Percentiles rank a stretch among this genome's conserved stretches.
phyloP scores from a whole-genome alignment of 2,888 invertebrate genomes.

The Anodontia alba region DNA sequence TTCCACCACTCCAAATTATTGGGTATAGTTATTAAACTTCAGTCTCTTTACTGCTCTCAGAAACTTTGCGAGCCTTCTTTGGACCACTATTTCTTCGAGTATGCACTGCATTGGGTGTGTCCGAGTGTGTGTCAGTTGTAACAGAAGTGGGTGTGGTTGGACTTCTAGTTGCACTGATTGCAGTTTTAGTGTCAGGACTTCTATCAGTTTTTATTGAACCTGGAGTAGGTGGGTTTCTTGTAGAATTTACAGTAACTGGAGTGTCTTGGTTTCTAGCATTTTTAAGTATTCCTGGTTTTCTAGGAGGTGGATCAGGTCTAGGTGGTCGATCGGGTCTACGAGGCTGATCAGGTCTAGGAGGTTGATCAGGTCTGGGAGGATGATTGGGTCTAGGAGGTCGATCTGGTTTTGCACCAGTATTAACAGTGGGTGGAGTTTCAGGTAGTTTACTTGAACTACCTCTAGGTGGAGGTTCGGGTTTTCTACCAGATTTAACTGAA shows the following conservation, averaged over 20 bases:
- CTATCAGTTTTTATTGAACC: background rate
- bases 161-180: background rate
- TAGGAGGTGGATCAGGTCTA: background rate
- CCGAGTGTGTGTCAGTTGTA: background rate
- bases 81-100: conserved; percentile 1
- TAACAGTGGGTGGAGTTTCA: background rate
- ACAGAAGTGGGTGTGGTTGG: background rate
- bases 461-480: background rate
- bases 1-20: too few species aligned
- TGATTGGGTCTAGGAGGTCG: background rate
- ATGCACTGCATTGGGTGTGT: background rate
- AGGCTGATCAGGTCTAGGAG: background rate
- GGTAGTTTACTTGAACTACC: background rate
- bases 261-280: background rate
- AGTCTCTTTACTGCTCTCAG: conserved; percentile 7
- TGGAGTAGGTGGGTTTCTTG: background rate
- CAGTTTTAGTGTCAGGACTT: background rate
- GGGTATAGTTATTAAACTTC: conserved; percentile 5
- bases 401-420: background rate
- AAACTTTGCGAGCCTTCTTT: background rate
- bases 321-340: background rate
- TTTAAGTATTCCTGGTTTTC: background rate
- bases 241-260: background rate
- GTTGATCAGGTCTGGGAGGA: background rate
- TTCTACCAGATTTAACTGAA: background rate